Evolutionary conservation across 1,140 invertebrate species (phyloP), one percentile per base, ranked within the genome.

Genomic region (Periplaneta americana): DNA sequence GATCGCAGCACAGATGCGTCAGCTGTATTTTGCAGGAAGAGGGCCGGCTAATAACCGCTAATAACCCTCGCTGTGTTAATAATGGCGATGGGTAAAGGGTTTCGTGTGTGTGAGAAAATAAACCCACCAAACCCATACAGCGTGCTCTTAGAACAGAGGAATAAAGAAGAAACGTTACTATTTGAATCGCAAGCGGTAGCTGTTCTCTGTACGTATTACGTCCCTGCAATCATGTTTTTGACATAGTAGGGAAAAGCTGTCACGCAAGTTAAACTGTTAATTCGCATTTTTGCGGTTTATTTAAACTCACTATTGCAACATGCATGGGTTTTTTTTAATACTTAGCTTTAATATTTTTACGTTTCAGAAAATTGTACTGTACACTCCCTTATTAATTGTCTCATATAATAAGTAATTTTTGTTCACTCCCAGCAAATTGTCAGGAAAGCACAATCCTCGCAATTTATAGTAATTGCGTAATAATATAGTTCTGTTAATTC

Each of bases 21-120:
- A n/a, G 48, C 48, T 66, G 48, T 3, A n/a, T 15, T 15, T 37
- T 28, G n/a, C n/a, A n/a, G n/a, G n/a, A n/a, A 5, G 48, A 6
- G 48, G 48, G 48, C n/a, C 48, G 48, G 6, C n/a, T n/a, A n/a
- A n/a, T n/a, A n/a, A 6, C 48, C 22, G 22, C 48, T n/a, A 11
- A 28, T 66, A 28, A 28, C 48, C n/a, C 48, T 66, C 22, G 48
- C n/a, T 66, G 15, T 66, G 1, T 22, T n/a, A 66, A 66, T 66
- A 22, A 98, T 97, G 97, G 95, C 96, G 86, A 96, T 98, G 94
- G 96, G 96, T 84, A 98, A 98, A 90, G 93, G 93, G 78, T 98
- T 96, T 89, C 94, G 96, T 85, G 93, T 98, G 84, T 92, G 96
- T 84, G 96, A 98, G 88, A 97, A 97, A 89, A 92, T 94, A 83